Evolutionary conservation across 2,888 invertebrate species (phyloP).

Genomic region (Andrena marginata): DNA sequence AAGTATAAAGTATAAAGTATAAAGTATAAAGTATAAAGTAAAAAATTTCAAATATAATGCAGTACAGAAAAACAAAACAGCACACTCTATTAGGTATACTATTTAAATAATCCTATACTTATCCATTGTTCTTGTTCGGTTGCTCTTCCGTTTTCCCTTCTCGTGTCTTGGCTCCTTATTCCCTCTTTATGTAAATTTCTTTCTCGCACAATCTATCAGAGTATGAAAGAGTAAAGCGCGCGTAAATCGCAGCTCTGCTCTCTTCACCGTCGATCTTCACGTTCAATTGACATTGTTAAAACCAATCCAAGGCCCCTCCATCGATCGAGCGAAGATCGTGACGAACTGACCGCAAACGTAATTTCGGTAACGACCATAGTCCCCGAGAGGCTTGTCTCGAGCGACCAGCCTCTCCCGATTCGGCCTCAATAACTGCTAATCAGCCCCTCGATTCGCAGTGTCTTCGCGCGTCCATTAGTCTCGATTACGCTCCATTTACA

Average conservation of each 20-base stretch:
- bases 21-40: no score
- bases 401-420: constrained; percentile 5
- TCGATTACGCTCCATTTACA: constrained; percentile 39
- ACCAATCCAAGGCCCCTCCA: not conserved
- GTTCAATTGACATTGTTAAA: constrained; percentile 35
- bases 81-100: no score
- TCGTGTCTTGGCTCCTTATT: no score
- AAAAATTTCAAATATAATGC: no score
- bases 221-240: not conserved
- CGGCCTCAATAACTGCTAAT: constrained; percentile 34
- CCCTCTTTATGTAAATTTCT: no score
- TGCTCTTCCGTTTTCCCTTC: no score
- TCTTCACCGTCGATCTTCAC: constrained; percentile 1
- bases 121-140: no score
- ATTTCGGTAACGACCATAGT: constrained; percentile 15
- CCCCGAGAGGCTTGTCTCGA: not conserved
- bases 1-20: no score
- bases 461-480: constrained; percentile 30
- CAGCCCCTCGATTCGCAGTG: constrained; percentile 20
- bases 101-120: no score
- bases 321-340: not conserved
- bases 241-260: not conserved
- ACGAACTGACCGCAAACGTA: not conserved
- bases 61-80: no score
- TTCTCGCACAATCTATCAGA: no score